Evolutionary conservation across 2,797 vertebrate genomes (phyloP).

Genomic region (Clarias pachynema): DNA sequence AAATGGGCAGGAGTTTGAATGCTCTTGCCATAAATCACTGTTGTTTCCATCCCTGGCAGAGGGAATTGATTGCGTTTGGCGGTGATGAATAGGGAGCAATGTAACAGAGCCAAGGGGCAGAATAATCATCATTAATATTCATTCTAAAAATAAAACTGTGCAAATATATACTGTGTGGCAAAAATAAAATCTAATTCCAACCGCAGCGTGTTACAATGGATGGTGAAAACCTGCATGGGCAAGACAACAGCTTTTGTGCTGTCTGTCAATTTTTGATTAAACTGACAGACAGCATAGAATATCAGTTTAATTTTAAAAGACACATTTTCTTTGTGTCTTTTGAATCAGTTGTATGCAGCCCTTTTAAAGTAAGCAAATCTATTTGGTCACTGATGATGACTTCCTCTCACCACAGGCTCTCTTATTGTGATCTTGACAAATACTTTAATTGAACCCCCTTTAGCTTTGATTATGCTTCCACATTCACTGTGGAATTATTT

Average conservation of each 20-base stretch:
- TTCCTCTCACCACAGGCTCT: not conserved
- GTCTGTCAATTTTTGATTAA: conserved; percentile 37
- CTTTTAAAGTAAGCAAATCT: conserved; percentile 6
- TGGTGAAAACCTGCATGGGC: conserved; percentile 19
- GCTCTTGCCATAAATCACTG: conserved; percentile 67
- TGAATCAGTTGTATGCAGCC: not conserved
- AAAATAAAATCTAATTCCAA: conserved; percentile 65
- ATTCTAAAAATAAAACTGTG: conserved; percentile 77
- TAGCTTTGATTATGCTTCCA: too few species aligned
- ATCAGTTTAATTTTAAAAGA: too few species aligned
- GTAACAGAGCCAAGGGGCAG: conserved; percentile 69
- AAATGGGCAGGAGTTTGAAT: conserved; percentile 51
- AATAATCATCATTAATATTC: conserved; percentile 82
- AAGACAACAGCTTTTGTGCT: conserved; percentile 49
- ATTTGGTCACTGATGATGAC: not conserved
- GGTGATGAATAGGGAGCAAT: conserved; percentile 76
- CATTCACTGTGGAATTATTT: too few species aligned
- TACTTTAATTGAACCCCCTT: not conserved
- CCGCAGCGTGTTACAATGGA: conserved; percentile 62
- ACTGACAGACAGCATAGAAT: too few species aligned
- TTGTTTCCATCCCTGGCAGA: conserved; percentile 71
- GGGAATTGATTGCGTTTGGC: conserved; percentile 79
- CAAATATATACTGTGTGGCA: conserved; percentile 67
- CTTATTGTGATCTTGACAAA: not conserved
- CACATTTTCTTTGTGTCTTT: conserved; percentile 1